A percentile compares a stretch with the other conserved stretches of the same genome.
phyloP scores from a whole-genome alignment of 2,797 vertebrate species.

The Eutrigla gurnardus region DNA sequence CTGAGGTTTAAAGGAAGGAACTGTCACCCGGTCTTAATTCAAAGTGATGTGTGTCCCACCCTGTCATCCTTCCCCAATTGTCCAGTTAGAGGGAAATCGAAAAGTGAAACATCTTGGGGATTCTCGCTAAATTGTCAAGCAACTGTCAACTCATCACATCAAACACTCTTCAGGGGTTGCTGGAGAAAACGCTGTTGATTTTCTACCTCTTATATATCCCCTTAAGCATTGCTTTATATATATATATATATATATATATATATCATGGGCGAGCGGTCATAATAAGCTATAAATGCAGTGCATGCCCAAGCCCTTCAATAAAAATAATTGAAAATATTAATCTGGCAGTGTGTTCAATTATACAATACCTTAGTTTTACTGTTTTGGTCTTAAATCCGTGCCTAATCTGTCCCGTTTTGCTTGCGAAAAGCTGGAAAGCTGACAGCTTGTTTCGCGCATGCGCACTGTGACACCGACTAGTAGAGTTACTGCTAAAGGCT shows the following conservation, averaged over 20 bases:
- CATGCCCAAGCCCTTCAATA: no score
- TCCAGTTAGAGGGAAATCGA: slow-evolving; percentile 39
- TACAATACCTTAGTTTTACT: no score
- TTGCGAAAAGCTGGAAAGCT: no score
- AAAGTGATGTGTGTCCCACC: slow-evolving; percentile 51
- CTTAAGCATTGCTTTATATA: not conserved
- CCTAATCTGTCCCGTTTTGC: no score
- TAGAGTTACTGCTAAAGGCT: no score
- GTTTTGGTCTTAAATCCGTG: no score
- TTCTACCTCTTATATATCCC: not conserved
- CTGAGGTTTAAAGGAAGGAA: slow-evolving; percentile 57
- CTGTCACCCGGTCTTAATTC: slow-evolving; percentile 54
- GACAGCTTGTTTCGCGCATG: no score
- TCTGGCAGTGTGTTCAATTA: no score
- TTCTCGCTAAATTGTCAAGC: slow-evolving; percentile 27
- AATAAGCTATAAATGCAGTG: no score
- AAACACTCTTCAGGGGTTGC: not conserved
- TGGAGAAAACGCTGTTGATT: not conserved
- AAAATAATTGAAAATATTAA: no score
- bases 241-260: not conserved
- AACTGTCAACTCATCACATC: slow-evolving; percentile 28
- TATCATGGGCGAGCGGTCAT: no score
- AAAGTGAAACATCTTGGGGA: slow-evolving; percentile 37
- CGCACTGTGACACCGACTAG: no score
- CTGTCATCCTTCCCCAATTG: slow-evolving; percentile 40